Base-by-base conservation (phyloP, 2,113 vertebrate species). In the Lampris incognitus region DNA sequence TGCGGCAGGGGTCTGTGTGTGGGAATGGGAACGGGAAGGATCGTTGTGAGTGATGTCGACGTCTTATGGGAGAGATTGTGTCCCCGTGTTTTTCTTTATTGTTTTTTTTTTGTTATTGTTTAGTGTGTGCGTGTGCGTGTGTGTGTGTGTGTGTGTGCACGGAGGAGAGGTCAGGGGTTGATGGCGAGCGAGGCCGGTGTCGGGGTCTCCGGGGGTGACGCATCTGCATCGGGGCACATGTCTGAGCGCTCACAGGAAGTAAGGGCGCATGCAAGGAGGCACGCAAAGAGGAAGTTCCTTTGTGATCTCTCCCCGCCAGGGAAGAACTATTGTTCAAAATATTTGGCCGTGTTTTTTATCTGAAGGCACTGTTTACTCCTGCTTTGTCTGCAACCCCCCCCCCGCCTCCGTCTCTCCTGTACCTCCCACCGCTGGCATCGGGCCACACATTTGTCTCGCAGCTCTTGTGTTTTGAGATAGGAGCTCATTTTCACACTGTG, bases 251-350 rank as follows among this genome's bases (percentile, higher is more conserved):
- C 76, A 88, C 89, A 89, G 94, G 94, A 94, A 94, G 89, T 74
- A 68, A 90, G 92, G 91, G 82, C 89, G 90, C 94, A 93, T 91
- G 93, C 91, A 66, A 89, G 88, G 84, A 87, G 87, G 78, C 81
- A 82, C 52, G 76, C 89, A 87, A 50, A 87, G 87, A 92, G 93
- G 94, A 94, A 94, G 91, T 65, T 11, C 75, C 91, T 93, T 92
- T 94, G 91, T 93, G 89, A 90, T 85, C 55, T 66, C 85, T 91
- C 89, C 92, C 84, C 80, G 85, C 79, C 91, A 88, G 93, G 93
- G 94, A 93, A 91, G 83, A 85, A 74, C 88, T 86, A 92, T 94
- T 94, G 94, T 94, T 94, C 76, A 87, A 76, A 89, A 83, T 85
- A 80, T 83, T 73, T 69, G 72, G 72, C 81, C 39, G 66, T 91